Conservation (phyloP, 2,113 vertebrate species). For the Calonectris borealis region DNA sequence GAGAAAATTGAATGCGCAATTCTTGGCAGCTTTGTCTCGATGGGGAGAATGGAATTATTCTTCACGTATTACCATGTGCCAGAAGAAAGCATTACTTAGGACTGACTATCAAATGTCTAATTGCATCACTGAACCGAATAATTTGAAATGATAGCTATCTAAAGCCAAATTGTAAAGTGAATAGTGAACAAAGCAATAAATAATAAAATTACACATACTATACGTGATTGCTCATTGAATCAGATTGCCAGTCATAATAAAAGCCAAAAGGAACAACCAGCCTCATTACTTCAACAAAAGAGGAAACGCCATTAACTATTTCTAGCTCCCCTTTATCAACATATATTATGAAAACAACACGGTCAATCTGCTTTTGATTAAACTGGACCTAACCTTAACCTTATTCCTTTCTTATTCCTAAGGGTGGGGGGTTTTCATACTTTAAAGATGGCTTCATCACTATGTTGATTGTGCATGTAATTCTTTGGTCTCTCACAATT, state of each 20-base stretch:
- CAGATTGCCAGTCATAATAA: background rate
- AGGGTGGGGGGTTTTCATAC: background rate
- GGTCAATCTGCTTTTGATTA: background rate
- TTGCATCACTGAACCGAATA: conserved; percentile 16
- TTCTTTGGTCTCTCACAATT: background rate
- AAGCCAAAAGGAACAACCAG: conserved; percentile 24
- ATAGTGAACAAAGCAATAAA: conserved; percentile 42
- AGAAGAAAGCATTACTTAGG: conserved; percentile 27
- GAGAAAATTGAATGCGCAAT: conserved; percentile 17
- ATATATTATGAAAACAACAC: background rate
- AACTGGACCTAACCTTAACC: background rate
- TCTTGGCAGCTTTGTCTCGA: background rate
- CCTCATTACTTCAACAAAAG: conserved; percentile 2
- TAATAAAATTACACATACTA: conserved; percentile 10
- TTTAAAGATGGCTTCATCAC: background rate
- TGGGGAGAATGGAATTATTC: conserved; percentile 6
- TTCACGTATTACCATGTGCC: background rate
- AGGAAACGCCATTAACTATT: background rate
- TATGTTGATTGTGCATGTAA: background rate
- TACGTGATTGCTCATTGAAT: conserved; percentile 40
- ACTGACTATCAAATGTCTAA: background rate
- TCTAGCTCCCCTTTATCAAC: background rate
- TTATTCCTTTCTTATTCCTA: background rate
- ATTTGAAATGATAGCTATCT: conserved; percentile 42
- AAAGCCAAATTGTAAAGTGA: conserved; percentile 34